These are phyloP conservation scores for Passer montanus DNA, from an alignment of 2,113 vertebrate genomes.

Conservation along the genomic window DNA sequence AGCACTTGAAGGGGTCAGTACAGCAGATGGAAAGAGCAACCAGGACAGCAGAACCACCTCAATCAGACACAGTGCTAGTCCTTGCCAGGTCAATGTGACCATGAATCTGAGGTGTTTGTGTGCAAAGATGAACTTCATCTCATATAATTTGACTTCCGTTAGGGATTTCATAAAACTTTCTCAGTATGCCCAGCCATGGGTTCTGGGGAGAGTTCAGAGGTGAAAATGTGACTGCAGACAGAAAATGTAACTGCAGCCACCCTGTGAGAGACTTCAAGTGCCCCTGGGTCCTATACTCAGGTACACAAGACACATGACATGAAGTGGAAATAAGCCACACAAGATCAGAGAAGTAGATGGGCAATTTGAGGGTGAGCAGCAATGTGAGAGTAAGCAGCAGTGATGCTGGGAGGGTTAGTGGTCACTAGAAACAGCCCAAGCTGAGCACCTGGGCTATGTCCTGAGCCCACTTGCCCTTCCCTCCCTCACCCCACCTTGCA, in stretches of 20 bases:
- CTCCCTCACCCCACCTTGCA: not conserved
- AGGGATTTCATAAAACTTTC: not conserved
- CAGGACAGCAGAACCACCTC: not conserved
- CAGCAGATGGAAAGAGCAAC: not conserved
- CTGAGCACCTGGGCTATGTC: not conserved
- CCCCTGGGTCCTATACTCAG: not conserved
- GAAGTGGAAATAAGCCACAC: not conserved
- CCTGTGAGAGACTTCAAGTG: not conserved
- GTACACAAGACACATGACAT: not conserved
- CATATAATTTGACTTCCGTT: not conserved
- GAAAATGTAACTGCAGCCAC: not conserved
- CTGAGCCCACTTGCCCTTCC: not conserved
- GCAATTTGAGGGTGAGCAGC: not conserved
- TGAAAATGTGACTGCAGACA: not conserved
- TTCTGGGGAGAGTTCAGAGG: not conserved
- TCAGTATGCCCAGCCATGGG: not conserved
- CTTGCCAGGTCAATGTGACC: not conserved
- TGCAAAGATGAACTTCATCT: not conserved
- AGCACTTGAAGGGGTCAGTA: not conserved
- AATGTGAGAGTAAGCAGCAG: not conserved
- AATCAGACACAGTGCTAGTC: not conserved
- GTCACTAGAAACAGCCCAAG: not conserved
- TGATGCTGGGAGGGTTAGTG: not conserved
- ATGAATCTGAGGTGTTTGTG: not conserved
- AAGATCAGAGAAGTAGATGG: not conserved